These are phyloP conservation scores for roundworm (Caenorhabditis elegans) DNA, from an alignment of 1,140 invertebrate genomes.

Conservation along the genomic window DNA sequence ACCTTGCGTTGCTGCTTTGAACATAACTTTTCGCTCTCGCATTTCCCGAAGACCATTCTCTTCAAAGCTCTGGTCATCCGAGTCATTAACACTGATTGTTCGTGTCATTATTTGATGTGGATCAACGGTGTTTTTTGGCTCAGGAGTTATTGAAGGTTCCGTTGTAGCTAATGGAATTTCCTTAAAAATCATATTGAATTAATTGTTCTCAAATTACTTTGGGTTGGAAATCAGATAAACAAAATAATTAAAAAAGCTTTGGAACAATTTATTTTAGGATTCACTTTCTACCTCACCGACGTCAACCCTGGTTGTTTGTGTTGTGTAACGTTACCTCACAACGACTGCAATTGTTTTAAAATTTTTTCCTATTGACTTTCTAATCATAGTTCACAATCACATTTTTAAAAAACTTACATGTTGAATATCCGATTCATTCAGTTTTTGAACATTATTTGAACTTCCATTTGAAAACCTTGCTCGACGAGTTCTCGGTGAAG, in stretches of 20 bases:
- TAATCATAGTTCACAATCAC: too few relatives aligned
- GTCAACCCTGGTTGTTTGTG: too few relatives aligned
- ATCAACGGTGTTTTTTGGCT: background rate
- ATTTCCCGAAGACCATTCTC: background rate
- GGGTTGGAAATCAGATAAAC: too few relatives aligned
- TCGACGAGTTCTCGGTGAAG: constrained; percentile 25
- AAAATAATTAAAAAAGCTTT: too few relatives aligned
- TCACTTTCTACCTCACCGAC: too few relatives aligned
- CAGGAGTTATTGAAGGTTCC: background rate
- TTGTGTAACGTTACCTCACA: too few relatives aligned
- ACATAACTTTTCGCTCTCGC: constrained; percentile 1
- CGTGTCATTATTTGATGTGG: background rate
- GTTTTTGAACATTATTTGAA: background rate
- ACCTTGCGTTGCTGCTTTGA: constrained; percentile 2
- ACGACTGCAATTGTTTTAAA: too few relatives aligned
- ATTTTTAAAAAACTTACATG: background rate
- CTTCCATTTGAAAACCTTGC: background rate
- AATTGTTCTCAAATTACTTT: too few relatives aligned
- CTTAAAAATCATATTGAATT: background rate
- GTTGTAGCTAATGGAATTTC: background rate
- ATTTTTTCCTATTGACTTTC: too few relatives aligned
- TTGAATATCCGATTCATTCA: background rate
- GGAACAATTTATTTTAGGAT: too few relatives aligned
- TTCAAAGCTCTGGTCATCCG: background rate
- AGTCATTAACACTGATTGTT: background rate